Percentiles rank a stretch among this genome's conserved stretches.
These are phyloP conservation scores for Conchocele bisecta DNA, from an alignment of 2,888 invertebrate species.

Conservation along the genomic window DNA sequence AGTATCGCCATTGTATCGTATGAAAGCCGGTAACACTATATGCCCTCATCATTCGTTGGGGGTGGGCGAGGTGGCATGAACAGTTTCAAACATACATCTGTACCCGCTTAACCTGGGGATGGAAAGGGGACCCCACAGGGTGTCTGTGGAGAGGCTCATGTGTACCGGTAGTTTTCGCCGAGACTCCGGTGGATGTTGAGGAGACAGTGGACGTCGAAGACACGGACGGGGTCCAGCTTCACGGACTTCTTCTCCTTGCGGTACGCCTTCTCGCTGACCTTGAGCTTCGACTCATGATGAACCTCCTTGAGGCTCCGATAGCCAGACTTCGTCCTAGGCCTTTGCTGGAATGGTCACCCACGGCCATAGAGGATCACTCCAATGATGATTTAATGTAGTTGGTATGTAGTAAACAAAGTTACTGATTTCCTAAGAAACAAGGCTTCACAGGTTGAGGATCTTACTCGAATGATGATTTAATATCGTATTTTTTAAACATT, in stretches of 20 bases:
- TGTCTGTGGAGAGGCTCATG: too few relatives aligned
- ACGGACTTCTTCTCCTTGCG: constrained; percentile 68
- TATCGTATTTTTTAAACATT: too few relatives aligned
- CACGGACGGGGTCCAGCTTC: constrained; percentile 84
- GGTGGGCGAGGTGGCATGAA: neutral
- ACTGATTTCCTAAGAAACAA: too few relatives aligned
- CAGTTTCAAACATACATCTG: neutral
- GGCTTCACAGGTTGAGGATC: too few relatives aligned
- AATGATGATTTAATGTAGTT: too few relatives aligned
- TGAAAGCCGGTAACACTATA: too few relatives aligned
- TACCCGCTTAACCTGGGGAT: neutral
- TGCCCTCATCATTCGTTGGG: too few relatives aligned
- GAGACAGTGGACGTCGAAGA: constrained; percentile 89
- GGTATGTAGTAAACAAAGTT: too few relatives aligned
- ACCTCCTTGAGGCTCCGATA: constrained; percentile 42
- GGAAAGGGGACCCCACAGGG: neutral
- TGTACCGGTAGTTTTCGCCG: constrained; percentile 92
- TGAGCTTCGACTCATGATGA: constrained; percentile 39
- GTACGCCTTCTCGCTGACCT: constrained; percentile 52
- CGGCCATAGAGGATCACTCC: too few relatives aligned
- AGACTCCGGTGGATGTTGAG: constrained; percentile 91
- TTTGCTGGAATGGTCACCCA: constrained; percentile 37
- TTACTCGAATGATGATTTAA: too few relatives aligned
- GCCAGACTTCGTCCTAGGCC: constrained; percentile 61
- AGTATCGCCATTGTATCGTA: too few relatives aligned